phyloP scores from a whole-genome alignment of 1,140 invertebrate genomes.

The Ctenoplectra terminalis region DNA sequence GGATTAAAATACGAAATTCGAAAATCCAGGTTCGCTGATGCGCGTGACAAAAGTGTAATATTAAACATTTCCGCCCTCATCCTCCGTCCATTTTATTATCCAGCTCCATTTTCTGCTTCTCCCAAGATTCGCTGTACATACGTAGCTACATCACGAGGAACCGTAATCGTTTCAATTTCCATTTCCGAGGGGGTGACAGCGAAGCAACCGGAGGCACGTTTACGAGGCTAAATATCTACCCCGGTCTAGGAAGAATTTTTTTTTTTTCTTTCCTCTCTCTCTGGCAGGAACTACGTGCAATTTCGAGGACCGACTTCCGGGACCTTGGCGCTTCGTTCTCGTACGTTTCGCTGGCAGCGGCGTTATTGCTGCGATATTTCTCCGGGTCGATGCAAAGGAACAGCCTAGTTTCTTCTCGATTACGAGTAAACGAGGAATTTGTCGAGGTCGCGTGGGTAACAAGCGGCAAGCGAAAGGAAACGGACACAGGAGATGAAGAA shows the following conservation, averaged over 20 bases:
- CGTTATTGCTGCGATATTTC: conserved; percentile 22
- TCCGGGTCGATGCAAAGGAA: background rate
- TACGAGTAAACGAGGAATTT: conserved; percentile 7
- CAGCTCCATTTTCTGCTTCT: too few species aligned
- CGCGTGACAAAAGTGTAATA: too few species aligned
- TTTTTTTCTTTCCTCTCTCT: background rate
- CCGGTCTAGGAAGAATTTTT: too few species aligned
- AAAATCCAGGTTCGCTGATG: too few species aligned
- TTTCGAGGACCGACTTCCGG: background rate
- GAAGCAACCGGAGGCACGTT: too few species aligned
- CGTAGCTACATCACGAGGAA: background rate
- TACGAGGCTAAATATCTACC: too few species aligned
- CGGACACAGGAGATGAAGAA: background rate
- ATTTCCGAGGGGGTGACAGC: background rate
- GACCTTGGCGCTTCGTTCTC: background rate
- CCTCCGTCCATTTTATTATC: too few species aligned
- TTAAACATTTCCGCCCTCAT: too few species aligned
- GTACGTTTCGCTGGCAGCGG: background rate
- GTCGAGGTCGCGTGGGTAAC: background rate
- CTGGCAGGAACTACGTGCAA: background rate
- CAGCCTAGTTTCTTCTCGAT: background rate
- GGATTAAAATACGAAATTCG: too few species aligned
- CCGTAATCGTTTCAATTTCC: conserved; percentile 8
- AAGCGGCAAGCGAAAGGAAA: background rate
- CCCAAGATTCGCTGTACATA: too few species aligned